A percentile compares a stretch with the other conserved stretches of the same genome.
Conservation (phyloP, 2,888 invertebrate genomes). For the Hermaeophaga mercurialis region DNA sequence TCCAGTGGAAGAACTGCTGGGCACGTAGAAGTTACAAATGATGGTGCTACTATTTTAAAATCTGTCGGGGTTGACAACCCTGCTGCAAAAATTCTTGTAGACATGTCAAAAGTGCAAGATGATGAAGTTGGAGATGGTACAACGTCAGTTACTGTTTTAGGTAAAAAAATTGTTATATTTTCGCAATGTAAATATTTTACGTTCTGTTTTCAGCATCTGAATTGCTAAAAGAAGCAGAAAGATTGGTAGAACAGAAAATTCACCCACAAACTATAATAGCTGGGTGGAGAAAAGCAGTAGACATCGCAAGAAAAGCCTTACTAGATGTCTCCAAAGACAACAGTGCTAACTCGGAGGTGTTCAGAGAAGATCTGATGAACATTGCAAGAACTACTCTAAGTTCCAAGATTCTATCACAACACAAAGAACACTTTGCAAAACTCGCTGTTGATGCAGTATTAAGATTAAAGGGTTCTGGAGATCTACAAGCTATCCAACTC, state of each 20-base stretch:
- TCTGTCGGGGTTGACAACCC: conserved; percentile 98
- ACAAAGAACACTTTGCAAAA: conserved; percentile 95
- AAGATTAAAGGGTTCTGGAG: conserved; percentile 93
- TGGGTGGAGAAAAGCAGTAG: conserved; percentile 91
- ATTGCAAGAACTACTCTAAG: conserved; percentile 97
- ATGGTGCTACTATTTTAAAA: conserved; percentile 97
- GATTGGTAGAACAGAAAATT: conserved; percentile 88
- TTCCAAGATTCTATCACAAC: conserved; percentile 96
- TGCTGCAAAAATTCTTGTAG: conserved; percentile 98
- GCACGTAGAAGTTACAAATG: conserved; percentile 95
- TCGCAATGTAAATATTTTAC: neutral
- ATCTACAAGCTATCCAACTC: conserved; percentile 61
- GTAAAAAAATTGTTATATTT: conserved; percentile 52
- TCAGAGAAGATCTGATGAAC: conserved; percentile 89
- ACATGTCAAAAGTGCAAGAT: conserved; percentile 98
- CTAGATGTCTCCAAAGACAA: conserved; percentile 81
- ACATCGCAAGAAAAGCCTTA: conserved; percentile 83
- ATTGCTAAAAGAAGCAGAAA: conserved; percentile 92
- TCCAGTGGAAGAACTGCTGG: conserved; percentile 80
- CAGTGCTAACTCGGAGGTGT: conserved; percentile 75
- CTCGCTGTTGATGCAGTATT: conserved; percentile 95
- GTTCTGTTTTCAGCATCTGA: conserved; percentile 75
- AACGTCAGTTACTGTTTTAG: conserved; percentile 95
- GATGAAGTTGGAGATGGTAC: conserved; percentile 99
- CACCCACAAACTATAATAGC: conserved; percentile 98